Evolutionary conservation across 2,113 vertebrate species (phyloP).

Genomic region (Neodon shergylaensis): DNA sequence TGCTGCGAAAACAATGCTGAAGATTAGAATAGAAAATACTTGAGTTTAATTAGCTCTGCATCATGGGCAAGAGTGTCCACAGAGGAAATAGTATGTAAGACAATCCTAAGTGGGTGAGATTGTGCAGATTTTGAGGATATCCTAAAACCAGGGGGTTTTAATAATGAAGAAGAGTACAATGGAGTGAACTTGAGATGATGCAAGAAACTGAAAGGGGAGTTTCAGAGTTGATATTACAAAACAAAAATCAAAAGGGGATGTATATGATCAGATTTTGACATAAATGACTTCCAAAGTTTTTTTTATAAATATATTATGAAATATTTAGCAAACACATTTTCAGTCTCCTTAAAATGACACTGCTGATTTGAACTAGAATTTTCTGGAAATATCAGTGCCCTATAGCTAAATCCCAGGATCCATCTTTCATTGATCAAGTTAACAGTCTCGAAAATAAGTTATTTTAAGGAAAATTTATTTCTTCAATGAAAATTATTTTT

Average conservation of each 20-base stretch:
- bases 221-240: neutral
- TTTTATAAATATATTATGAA: neutral
- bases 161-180: neutral
- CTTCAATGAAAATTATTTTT: neutral
- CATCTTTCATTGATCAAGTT: neutral
- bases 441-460: constrained; percentile 2
- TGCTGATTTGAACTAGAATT: neutral
- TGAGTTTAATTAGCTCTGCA: neutral
- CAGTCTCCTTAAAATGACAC: neutral
- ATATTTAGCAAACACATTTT: neutral
- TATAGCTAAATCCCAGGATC: neutral
- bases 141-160: neutral
- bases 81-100: rapidly evolving
- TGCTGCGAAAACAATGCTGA: neutral
- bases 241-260: neutral
- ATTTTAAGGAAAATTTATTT: neutral
- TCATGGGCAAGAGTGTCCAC: neutral
- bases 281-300: neutral
- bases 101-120: rapidly evolving
- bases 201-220: neutral
- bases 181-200: neutral
- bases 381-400: neutral
- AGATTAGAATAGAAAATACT: neutral
- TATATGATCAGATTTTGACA: neutral
- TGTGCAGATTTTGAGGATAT: neutral